Percentiles rank a stretch among this genome's conserved stretches.
Conservation (phyloP, 2,888 invertebrate species). For the Zootermopsis nevadensis region DNA sequence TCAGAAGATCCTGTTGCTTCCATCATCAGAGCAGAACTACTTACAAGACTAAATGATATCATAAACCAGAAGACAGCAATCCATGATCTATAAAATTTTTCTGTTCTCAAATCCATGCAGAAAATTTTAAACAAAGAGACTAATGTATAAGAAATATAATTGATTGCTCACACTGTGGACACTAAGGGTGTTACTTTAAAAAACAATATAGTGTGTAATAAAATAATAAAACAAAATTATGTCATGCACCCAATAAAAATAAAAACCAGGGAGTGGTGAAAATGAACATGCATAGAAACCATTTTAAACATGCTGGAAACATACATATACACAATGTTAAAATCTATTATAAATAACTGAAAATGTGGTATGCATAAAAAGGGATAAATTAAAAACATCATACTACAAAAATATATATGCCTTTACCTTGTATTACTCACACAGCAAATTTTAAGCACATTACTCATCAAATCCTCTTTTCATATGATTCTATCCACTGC, state of each 20-base stretch:
- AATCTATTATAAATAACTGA: not conserved
- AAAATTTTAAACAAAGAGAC: no score
- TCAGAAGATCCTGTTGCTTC: no score
- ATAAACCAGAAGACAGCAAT: no score
- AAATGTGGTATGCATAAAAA: not conserved
- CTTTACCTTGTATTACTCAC: no score
- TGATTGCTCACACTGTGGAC: not conserved
- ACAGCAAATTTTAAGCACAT: no score
- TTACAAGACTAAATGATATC: no score
- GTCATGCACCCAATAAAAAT: not conserved
- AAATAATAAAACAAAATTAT: not conserved
- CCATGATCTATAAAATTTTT: no score
- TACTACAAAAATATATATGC: not conserved
- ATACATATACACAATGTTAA: not conserved
- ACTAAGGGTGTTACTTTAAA: not conserved
- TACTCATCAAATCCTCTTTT: no score
- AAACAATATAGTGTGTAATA: not conserved
- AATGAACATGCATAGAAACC: conserved; percentile 17
- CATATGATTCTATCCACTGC: no score
- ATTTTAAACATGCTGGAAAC: not conserved
- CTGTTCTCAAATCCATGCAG: no score
- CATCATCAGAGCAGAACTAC: no score
- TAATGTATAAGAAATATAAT: no score
- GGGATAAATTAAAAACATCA: not conserved
- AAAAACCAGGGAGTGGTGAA: not conserved